These are phyloP conservation scores for Anarrhichthys ocellatus DNA, from an alignment of 2,113 vertebrate genomes.

Conservation along the genomic window DNA sequence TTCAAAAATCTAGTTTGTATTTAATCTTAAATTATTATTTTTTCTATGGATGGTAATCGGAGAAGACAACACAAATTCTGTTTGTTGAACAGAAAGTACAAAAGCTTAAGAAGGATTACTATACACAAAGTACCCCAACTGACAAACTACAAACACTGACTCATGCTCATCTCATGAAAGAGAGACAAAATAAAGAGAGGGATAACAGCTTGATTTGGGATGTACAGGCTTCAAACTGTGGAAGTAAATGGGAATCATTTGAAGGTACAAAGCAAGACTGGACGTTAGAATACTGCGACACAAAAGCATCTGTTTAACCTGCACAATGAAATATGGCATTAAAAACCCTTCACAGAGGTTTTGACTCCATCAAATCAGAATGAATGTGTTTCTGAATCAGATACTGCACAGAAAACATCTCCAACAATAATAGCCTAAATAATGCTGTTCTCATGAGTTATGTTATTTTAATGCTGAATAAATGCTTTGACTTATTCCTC, in stretches of 20 bases:
- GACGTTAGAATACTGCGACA: background rate
- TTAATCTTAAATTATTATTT: background rate
- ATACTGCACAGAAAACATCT: background rate
- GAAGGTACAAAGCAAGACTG: conserved; percentile 11
- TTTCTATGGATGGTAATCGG: background rate
- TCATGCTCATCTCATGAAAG: conserved; percentile 27
- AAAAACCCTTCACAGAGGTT: background rate
- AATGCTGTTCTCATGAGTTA: background rate
- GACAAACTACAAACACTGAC: background rate
- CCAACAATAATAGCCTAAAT: background rate
- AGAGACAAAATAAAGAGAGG: conserved; percentile 28
- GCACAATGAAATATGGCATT: background rate
- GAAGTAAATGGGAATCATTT: conserved; percentile 17
- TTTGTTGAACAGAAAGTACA: conserved; percentile 20
- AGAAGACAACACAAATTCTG: background rate
- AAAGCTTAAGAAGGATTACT: conserved; percentile 55
- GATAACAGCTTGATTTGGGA: conserved; percentile 29
- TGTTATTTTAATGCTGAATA: background rate
- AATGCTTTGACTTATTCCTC: background rate
- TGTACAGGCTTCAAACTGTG: conserved; percentile 18
- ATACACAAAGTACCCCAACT: background rate
- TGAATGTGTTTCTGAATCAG: background rate
- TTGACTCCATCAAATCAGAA: background rate
- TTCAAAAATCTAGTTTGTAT: background rate
- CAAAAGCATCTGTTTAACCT: conserved; percentile 15